Percentiles rank a stretch among this genome's conserved stretches.
These are phyloP conservation scores for Mesorhabditis spiculigera DNA, from an alignment of 2,888 invertebrate species.

Conservation along the genomic window DNA sequence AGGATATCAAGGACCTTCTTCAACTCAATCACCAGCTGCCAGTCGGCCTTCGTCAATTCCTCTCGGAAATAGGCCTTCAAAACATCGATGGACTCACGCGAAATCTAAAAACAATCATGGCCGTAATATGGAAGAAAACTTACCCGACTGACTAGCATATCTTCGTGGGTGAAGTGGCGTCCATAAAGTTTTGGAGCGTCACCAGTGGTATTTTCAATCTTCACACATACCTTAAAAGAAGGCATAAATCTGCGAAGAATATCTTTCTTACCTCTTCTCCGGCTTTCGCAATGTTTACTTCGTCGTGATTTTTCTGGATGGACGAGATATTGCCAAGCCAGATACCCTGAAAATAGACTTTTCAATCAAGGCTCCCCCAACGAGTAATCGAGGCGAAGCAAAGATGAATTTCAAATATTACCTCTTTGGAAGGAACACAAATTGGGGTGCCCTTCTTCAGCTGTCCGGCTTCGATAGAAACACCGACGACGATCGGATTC, in stretches of 20 bases:
- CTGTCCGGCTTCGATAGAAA: conserved; percentile 89
- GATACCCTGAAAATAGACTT: conserved; percentile 72
- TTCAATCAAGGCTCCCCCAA: neutral
- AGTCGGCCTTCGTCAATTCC: conserved; percentile 91
- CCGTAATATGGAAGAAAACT: conserved; percentile 11
- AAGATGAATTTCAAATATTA: conserved; percentile 9
- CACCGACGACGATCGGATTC: conserved; percentile 94
- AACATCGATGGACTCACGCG: conserved; percentile 94
- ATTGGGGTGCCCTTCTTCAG: conserved; percentile 93
- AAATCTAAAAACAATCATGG: conserved; percentile 71
- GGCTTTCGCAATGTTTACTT: conserved; percentile 86
- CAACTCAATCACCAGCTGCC: conserved; percentile 95
- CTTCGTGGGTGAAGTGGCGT: conserved; percentile 93
- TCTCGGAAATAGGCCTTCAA: conserved; percentile 99
- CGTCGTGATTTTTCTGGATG: conserved; percentile 91
- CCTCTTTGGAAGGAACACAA: conserved; percentile 91
- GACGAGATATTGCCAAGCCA: conserved; percentile 90
- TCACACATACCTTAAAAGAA: conserved; percentile 73
- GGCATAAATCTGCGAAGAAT: conserved; percentile 59
- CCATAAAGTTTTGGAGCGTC: conserved; percentile 98
- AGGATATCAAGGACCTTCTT: conserved; percentile 95
- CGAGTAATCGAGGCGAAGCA: neutral
- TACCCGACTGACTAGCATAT: conserved; percentile 81
- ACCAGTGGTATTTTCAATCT: conserved; percentile 91
- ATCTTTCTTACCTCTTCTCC: conserved; percentile 66